A percentile compares a stretch with the other conserved stretches of the same genome.
phyloP scores from a whole-genome alignment of 2,888 invertebrate genomes.

The Limnephilus auricula region DNA sequence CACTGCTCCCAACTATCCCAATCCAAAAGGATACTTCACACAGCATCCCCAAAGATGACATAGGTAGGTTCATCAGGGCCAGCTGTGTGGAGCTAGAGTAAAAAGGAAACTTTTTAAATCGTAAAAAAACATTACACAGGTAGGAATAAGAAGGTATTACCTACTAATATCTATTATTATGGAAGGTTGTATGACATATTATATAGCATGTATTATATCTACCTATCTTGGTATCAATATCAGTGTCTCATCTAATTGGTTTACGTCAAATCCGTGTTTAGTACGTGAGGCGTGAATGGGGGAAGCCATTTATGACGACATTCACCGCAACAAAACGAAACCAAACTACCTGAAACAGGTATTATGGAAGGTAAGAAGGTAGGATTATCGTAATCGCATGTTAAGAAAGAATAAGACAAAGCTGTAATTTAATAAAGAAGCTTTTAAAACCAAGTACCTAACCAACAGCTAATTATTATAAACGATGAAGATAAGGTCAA shows the following conservation, averaged over 20 bases:
- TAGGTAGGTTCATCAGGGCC: too few relatives aligned
- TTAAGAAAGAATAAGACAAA: background rate
- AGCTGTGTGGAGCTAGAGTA: too few relatives aligned
- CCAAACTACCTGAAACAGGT: background rate
- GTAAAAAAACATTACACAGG: too few relatives aligned
- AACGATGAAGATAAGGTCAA: background rate
- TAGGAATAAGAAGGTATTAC: too few relatives aligned
- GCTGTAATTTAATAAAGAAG: background rate
- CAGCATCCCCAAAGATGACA: too few relatives aligned
- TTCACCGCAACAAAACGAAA: background rate
- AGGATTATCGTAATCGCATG: background rate
- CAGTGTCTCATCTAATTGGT: conserved; percentile 12
- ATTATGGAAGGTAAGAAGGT: background rate
- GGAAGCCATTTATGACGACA: background rate
- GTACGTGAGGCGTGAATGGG: conserved; percentile 13
- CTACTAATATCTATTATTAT: background rate
- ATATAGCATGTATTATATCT: background rate
- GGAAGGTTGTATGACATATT: background rate
- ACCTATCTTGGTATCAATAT: background rate
- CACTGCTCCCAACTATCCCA: too few relatives aligned
- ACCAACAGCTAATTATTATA: background rate
- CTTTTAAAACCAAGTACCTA: background rate
- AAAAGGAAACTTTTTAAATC: too few relatives aligned
- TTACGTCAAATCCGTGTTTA: background rate
- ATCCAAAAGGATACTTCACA: too few relatives aligned